Evolutionary conservation across 1,140 invertebrate genomes (phyloP).

Genomic region (Drosophila mojavensis): DNA sequence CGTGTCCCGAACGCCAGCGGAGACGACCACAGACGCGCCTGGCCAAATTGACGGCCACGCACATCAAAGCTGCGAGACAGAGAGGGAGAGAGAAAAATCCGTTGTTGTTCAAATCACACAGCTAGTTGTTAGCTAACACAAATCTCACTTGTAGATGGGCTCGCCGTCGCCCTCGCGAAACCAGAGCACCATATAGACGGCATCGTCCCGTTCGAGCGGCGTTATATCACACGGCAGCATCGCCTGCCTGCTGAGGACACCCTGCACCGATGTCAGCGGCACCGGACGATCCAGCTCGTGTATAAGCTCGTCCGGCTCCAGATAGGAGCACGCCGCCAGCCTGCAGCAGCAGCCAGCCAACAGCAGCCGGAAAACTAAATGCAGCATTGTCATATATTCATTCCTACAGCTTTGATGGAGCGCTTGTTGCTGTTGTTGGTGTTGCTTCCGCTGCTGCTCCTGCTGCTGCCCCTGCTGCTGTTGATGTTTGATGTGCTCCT

Average conservation of each 20-base stretch:
- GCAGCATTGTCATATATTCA: background rate
- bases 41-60: constrained; percentile 88
- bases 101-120: background rate
- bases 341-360: constrained; percentile 16
- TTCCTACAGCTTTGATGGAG: constrained; percentile 1
- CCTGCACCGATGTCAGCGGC: constrained; percentile 90
- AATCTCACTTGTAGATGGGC: constrained; percentile 91
- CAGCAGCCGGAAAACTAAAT: constrained; percentile 34
- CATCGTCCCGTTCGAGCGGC: constrained; percentile 90
- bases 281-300: constrained; percentile 85
- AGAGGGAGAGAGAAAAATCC: background rate
- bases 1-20: constrained; percentile 90
- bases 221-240: constrained; percentile 93
- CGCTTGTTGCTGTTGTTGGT: background rate
- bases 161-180: constrained; percentile 93
- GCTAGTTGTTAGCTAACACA: background rate
- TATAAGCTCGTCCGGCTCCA: constrained; percentile 83
- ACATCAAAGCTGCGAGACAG: constrained; percentile 90
- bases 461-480: background rate
- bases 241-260: constrained; percentile 90
- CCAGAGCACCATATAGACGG: constrained; percentile 94
- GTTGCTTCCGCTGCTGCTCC: constrained; percentile 9
- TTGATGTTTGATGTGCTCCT: no score
- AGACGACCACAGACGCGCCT: constrained; percentile 92
- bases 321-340: constrained; percentile 54